A percentile compares a stretch with the other conserved stretches of the same genome.
These are phyloP conservation scores for Glyptemys insculpta DNA, from an alignment of 2,797 vertebrate genomes.

Conservation along the genomic window DNA sequence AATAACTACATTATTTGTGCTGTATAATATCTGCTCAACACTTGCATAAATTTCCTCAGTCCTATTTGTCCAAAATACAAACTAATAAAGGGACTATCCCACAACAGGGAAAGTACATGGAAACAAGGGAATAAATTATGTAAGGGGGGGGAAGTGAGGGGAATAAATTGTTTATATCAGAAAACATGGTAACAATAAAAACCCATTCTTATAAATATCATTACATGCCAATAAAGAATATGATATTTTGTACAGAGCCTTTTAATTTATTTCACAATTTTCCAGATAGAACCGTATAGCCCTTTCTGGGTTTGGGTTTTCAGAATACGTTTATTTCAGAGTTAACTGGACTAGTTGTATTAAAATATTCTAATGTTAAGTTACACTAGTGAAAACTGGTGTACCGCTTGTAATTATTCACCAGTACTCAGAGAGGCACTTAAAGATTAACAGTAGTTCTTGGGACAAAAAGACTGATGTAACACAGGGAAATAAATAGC, in stretches of 20 bases:
- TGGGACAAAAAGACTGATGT: neutral
- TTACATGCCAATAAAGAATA: neutral
- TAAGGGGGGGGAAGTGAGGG: accelerated
- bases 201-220: neutral
- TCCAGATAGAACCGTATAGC: neutral
- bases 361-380: neutral
- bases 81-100: neutral
- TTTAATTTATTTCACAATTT: neutral
- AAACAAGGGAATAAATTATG: neutral
- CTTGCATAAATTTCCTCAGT: neutral
- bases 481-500: neutral
- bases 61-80: neutral
- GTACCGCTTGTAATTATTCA: neutral
- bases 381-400: neutral
- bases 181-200: accelerated
- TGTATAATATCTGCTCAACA: neutral
- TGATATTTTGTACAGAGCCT: neutral
- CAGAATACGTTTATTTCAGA: neutral
- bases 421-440: neutral
- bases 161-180: neutral
- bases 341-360: neutral
- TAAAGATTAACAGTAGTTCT: neutral
- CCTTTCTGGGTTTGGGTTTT: neutral
- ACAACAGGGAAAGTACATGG: accelerated
- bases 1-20: neutral